Evolutionary conservation across 2,888 invertebrate species (phyloP).

Genomic region (Alentia gelatinosa): DNA sequence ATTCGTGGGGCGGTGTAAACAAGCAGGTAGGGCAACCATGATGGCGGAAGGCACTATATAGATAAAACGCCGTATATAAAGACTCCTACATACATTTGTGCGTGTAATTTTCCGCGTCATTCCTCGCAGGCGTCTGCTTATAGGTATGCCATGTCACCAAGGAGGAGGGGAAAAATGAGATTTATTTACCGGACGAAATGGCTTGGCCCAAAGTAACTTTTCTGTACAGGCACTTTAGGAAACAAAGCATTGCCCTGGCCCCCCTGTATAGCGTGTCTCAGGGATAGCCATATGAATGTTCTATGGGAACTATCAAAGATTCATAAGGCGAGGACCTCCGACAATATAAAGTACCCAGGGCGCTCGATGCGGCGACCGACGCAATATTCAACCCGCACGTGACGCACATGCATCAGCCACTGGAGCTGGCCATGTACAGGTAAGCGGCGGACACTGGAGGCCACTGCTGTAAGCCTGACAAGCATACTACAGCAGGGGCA

Average conservation of each 20-base stretch:
- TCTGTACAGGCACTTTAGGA: not conserved
- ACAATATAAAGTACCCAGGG: constrained; percentile 7
- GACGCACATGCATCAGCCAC: not conserved
- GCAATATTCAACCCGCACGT: not conserved
- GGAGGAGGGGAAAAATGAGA: not conserved
- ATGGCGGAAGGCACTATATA: not conserved
- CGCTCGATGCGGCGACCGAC: not conserved
- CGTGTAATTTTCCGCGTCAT: too few species aligned
- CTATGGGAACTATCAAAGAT: constrained; percentile 33
- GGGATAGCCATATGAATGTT: not conserved
- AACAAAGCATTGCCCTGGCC: not conserved
- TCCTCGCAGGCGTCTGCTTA: not conserved
- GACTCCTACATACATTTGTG: too few species aligned
- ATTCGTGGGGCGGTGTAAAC: too few species aligned
- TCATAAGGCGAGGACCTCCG: not conserved
- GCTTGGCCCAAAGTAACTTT: not conserved
- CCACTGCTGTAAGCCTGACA: too few species aligned
- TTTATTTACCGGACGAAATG: not conserved
- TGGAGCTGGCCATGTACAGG: too few species aligned
- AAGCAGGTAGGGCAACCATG: not conserved
- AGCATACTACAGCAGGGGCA: too few species aligned
- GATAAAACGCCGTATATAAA: not conserved
- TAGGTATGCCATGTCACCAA: not conserved
- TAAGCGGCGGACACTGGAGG: too few species aligned
- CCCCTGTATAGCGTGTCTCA: not conserved